phyloP scores from a whole-genome alignment of 2,888 invertebrate genomes.

The Phyllotreta cruciferae region DNA sequence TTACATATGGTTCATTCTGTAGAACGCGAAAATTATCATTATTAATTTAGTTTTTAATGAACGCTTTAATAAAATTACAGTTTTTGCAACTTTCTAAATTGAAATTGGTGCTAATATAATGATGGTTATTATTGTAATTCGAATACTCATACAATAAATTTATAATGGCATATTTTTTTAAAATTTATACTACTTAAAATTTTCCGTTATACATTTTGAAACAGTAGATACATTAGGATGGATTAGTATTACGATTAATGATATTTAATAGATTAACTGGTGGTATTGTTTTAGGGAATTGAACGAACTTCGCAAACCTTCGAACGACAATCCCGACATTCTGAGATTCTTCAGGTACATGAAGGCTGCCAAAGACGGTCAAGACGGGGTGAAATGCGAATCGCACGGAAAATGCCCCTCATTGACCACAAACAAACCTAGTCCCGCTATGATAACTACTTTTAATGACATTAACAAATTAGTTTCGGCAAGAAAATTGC shows the following conservation, averaged over 20 bases:
- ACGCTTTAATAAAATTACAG: too few species aligned
- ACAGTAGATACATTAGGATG: too few species aligned
- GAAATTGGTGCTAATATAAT: background rate
- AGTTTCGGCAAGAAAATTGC: constrained; percentile 78
- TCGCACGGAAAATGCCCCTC: constrained; percentile 71
- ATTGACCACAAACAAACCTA: constrained; percentile 69
- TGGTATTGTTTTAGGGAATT: constrained; percentile 70
- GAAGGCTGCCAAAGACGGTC: constrained; percentile 88
- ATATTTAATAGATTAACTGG: too few species aligned
- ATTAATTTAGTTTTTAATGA: too few species aligned
- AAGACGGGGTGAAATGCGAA: constrained; percentile 79
- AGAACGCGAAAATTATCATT: too few species aligned
- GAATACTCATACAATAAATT: background rate
- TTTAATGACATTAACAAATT: constrained; percentile 88
- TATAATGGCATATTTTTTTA: background rate
- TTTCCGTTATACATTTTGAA: too few species aligned
- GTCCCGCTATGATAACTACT: constrained; percentile 85
- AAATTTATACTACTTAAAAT: background rate
- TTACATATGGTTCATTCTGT: too few species aligned
- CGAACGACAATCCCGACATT: constrained; percentile 86
- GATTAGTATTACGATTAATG: too few species aligned
- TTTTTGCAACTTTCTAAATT: too few species aligned
- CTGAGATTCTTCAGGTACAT: constrained; percentile 89
- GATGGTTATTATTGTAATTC: background rate
- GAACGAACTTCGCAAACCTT: constrained; percentile 83